A percentile compares a stretch with the other conserved stretches of the same genome.
These are phyloP conservation scores for Echiichthys vipera DNA, from an alignment of 2,797 vertebrate species.

Conservation along the genomic window DNA sequence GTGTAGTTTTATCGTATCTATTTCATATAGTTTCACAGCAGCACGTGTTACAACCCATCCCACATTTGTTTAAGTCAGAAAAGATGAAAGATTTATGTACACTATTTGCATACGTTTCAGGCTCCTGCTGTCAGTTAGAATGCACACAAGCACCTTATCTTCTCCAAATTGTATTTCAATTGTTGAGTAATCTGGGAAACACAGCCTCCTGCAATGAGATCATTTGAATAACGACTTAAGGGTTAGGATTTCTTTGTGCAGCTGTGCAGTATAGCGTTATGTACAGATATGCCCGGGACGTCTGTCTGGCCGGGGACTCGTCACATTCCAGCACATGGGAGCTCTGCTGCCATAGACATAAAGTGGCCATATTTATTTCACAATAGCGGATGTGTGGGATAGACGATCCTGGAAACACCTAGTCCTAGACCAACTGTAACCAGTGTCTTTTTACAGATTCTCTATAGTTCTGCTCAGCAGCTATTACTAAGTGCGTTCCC, in stretches of 20 bases:
- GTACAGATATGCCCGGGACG: constrained; percentile 64
- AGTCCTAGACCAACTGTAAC: constrained; percentile 45
- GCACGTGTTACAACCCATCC: neutral
- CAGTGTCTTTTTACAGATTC: constrained; percentile 45
- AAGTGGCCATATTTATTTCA: constrained; percentile 68
- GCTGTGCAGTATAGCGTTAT: constrained; percentile 62
- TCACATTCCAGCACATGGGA: constrained; percentile 71
- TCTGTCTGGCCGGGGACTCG: constrained; percentile 56
- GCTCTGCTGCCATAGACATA: constrained; percentile 69
- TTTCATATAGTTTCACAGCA: neutral
- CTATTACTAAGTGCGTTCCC: constrained; percentile 56
- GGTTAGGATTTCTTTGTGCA: constrained; percentile 78
- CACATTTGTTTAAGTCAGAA: neutral
- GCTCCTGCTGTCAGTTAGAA: constrained; percentile 7
- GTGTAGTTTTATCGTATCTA: neutral
- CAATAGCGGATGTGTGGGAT: constrained; percentile 47
- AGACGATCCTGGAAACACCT: constrained; percentile 58
- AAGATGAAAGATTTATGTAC: neutral
- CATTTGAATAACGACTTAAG: constrained; percentile 68
- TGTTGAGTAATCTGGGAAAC: constrained; percentile 59
- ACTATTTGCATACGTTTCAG: constrained; percentile 24
- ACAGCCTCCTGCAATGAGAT: constrained; percentile 57
- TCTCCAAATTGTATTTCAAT: constrained; percentile 16
- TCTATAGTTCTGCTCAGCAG: constrained; percentile 45
- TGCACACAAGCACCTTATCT: neutral